Percentiles rank a stretch among this genome's conserved stretches.
These are phyloP conservation scores for Eupithecia pulchellata DNA, from an alignment of 2,888 invertebrate genomes.

Conservation along the genomic window DNA sequence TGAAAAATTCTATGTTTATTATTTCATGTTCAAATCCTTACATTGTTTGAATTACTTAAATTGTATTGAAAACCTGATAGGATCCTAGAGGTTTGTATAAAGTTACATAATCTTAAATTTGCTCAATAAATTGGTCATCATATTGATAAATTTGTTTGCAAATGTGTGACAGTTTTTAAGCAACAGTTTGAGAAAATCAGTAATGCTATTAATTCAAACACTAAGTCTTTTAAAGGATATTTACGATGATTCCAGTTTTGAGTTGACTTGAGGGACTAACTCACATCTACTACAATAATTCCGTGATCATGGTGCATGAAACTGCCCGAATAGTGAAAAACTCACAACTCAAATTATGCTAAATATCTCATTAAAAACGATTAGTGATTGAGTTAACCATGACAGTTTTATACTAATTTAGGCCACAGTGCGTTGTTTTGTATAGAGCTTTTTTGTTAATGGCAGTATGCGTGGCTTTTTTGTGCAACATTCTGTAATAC, in stretches of 20 bases:
- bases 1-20: background rate
- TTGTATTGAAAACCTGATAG: background rate
- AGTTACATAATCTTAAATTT: conserved; percentile 3
- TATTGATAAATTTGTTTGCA: conserved; percentile 4
- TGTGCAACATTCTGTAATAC: background rate
- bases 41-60: background rate
- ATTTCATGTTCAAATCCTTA: background rate
- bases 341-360: too few species aligned
- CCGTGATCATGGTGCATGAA: too few species aligned
- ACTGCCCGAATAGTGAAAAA: too few species aligned
- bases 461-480: background rate
- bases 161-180: background rate
- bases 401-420: too few species aligned
- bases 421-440: background rate
- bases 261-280: too few species aligned
- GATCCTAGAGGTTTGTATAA: background rate
- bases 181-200: background rate
- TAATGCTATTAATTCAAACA: background rate
- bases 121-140: conserved; percentile 2
- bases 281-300: too few species aligned
- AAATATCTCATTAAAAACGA: too few species aligned
- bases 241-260: too few species aligned
- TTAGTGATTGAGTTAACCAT: too few species aligned
- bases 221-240: too few species aligned
- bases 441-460: background rate